A percentile compares a stretch with the other conserved stretches of the same genome.
phyloP scores from a whole-genome alignment of 2,113 vertebrate species.

The Prochilodus magdalenae region DNA sequence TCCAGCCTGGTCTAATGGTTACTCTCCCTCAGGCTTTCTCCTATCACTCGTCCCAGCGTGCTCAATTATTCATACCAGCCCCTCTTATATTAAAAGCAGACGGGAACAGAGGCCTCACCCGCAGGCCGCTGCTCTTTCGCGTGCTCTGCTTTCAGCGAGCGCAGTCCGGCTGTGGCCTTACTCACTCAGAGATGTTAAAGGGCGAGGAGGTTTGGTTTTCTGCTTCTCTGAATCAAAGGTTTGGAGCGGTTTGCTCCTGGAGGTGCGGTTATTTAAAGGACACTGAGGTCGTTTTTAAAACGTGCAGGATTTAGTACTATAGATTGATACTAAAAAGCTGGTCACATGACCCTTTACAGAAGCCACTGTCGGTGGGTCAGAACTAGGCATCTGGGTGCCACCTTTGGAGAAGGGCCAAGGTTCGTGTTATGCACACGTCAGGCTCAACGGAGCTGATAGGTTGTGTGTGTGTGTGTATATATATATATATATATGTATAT shows the following conservation, averaged over 20 bases:
- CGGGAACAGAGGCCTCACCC: slow-evolving; percentile 19
- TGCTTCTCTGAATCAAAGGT: slow-evolving; percentile 21
- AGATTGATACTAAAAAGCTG: too few relatives aligned
- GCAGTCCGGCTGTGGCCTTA: background rate
- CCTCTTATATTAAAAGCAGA: slow-evolving; percentile 44
- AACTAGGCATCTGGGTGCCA: background rate
- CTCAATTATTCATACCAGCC: slow-evolving; percentile 82
- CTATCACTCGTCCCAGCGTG: slow-evolving; percentile 63
- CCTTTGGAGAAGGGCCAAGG: too few relatives aligned
- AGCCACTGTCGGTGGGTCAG: background rate
- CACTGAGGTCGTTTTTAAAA: too few relatives aligned
- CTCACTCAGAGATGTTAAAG: slow-evolving; percentile 33
- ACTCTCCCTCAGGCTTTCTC: slow-evolving; percentile 72
- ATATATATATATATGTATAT: too few relatives aligned
- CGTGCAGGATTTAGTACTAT: too few relatives aligned
- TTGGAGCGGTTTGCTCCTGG: background rate
- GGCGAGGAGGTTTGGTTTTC: background rate
- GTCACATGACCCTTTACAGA: too few relatives aligned
- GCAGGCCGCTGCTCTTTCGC: background rate
- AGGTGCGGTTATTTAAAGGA: background rate
- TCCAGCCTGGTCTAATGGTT: slow-evolving; percentile 65
- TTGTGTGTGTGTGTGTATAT: too few relatives aligned
- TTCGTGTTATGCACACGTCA: too few relatives aligned
- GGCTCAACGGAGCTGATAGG: too few relatives aligned
- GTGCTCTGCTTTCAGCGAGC: slow-evolving; percentile 22